Evolutionary conservation across 2,797 vertebrate genomes (phyloP).

Genomic region (Lithobates sylvaticus): DNA sequence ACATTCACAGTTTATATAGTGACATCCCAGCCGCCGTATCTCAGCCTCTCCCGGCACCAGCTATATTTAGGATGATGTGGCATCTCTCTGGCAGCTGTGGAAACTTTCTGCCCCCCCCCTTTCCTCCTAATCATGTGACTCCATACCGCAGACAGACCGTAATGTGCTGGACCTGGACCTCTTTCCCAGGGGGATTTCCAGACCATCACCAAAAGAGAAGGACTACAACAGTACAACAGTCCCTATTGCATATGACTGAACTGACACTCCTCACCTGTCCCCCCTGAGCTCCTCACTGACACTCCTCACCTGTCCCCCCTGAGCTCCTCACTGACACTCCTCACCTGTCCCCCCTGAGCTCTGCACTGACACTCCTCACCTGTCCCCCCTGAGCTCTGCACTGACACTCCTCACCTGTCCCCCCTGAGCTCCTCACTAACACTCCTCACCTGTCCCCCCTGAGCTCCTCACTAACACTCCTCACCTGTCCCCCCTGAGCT

Average conservation of each 20-base stretch:
- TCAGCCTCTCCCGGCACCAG: constrained; percentile 70
- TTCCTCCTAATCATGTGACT: constrained; percentile 2
- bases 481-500: background rate
- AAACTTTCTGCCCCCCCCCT: constrained; percentile 66
- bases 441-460: background rate
- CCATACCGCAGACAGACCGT: constrained; percentile 23
- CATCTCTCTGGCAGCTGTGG: constrained; percentile 68
- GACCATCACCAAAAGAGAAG: too few species aligned
- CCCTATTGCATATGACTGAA: too few species aligned
- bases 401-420: too few species aligned
- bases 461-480: background rate
- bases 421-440: background rate
- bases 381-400: background rate
- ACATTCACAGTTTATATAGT: constrained; percentile 36
- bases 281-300: too few species aligned
- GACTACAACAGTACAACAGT: too few species aligned
- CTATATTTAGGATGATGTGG: constrained; percentile 77
- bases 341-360: too few species aligned
- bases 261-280: too few species aligned
- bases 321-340: too few species aligned
- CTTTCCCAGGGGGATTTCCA: constrained; percentile 15
- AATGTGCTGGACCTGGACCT: background rate
- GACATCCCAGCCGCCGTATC: constrained; percentile 13
- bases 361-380: background rate
- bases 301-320: too few species aligned